Conservation (phyloP, 23 tunicate species). For the Trididemnum clinides region DNA sequence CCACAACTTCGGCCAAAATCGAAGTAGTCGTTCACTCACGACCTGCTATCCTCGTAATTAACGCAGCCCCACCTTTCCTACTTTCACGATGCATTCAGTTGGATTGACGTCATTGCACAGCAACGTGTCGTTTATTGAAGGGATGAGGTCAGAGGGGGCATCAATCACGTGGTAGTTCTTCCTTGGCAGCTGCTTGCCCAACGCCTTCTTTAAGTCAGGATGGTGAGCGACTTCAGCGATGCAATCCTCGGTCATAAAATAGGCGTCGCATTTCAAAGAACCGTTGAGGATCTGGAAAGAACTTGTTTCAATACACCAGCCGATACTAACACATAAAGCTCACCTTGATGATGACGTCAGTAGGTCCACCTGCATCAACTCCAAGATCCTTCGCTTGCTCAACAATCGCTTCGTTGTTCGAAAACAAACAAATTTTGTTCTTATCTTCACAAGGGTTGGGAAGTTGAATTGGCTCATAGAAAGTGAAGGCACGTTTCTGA, state of each 20-base stretch:
- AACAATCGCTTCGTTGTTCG: neutral
- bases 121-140: neutral
- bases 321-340: neutral
- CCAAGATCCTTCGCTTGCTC: neutral
- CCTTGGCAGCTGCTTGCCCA: neutral
- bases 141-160: neutral
- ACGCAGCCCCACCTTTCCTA: neutral
- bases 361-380: neutral
- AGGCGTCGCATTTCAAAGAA: neutral
- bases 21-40: too few species aligned
- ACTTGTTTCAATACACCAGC: neutral
- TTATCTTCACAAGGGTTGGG: neutral
- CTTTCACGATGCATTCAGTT: neutral
- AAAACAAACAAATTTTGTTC: neutral
- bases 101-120: neutral
- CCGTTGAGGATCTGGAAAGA: neutral
- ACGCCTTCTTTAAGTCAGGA: neutral
- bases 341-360: neutral
- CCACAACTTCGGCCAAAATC: too few species aligned
- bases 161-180: neutral
- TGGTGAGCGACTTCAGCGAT: neutral
- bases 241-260: neutral
- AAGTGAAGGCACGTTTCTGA: neutral
- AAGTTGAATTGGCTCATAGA: neutral
- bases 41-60: too few species aligned